Base-by-base conservation (phyloP, 2,888 invertebrate species). In the Aquatica leii region DNA sequence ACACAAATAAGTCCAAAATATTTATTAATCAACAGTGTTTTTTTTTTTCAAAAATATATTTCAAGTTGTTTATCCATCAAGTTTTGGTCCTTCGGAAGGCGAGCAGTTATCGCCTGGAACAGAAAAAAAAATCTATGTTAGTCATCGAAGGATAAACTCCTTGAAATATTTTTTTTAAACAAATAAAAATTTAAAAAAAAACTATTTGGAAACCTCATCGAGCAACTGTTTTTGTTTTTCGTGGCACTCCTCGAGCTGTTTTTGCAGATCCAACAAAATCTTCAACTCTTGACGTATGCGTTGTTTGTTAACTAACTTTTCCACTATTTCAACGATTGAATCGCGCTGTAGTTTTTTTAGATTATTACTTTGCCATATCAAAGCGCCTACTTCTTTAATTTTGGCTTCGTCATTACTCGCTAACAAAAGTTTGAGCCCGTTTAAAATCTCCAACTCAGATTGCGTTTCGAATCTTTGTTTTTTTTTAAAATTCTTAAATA, bases 211-310 rank as follows among this genome's bases (percentile, higher is more conserved):
- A 46, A 15, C 24, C 20, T 55, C 31, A 46, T 24, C 6, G 17
- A 18, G 4, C 37, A 51, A 41, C 24, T 5, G 8, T 18, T 35
- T 48, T 58, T 61, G 56, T 15, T 21, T 58, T 14, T 60, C 54
- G 31, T 72, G 73, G n/a, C 75, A 75, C 6, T 62, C 55, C 17
- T 78, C 76, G 12, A 76, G 68, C 49, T 80, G 73, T 51, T 72
- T 75, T 43, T 78, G 68, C 35, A 81, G 73, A 69, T 73, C 82
- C 72, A 74, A 78, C 49, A 79, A 76, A 71, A 71, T 83, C 66
- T 76, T 83, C 77, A 77, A 80, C 72, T 67, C 84, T 76, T 81
- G 85, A 3, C 78, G 71, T 11, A 79, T 75, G 59, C 73, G 77
- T 35, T 71, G 69, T 2, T 73, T 73, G 21, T 68, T 59, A 0